Base-by-base conservation (phyloP, 2,888 invertebrate species). In the Heliconius sara region DNA sequence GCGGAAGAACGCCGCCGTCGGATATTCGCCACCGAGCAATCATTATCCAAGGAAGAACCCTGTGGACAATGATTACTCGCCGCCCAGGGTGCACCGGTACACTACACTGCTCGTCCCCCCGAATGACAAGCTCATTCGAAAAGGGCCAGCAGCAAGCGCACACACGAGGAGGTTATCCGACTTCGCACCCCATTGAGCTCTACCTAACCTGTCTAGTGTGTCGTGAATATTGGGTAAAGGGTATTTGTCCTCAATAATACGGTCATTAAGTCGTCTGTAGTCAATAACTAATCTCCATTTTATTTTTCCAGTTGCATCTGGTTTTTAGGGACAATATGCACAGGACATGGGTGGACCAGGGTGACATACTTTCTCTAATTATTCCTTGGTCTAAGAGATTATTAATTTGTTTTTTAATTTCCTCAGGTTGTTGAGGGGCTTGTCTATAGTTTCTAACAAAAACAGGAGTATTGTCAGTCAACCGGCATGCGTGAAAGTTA, bases 351-450 rank as follows among this genome's bases (percentile, higher is more conserved):
- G 30, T 84, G n/a, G n/a, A 79, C 83, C 83, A 84, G 0, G 84
- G 84, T 9, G 83, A 84, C 10, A 70, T 71, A 39, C 81, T 82
- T 27, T 27, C 27, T 27, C 27, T 27, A 27, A 27, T 27, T 27
- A 27, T 27, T 27, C 27, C 27, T 27, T 27, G 27, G 1, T 27
- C 27, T 27, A 2, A 1, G 27, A 85, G 13, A 34, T 84, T 79
- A 13, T 84, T 74, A 12, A 84, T 71, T 79, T 85, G 84, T n/a
- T 71, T 82, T 34, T 83, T 77, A 22, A 85, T 83, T 82, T 85
- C 84, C 30, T 74, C 19, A 3, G n/a, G 27, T 76, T 76, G 76
- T 57, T 67, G 34, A 19, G 67, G 76, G 1, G 76, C 12, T 30
- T 67, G 67, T 27, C 76, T 67, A 12, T 67, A 76, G 6, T 10